Percentiles rank a stretch among this genome's conserved stretches.
phyloP scores from a whole-genome alignment of 92 coral and sea anemone genomes.

The Epizoanthus scotinus region DNA sequence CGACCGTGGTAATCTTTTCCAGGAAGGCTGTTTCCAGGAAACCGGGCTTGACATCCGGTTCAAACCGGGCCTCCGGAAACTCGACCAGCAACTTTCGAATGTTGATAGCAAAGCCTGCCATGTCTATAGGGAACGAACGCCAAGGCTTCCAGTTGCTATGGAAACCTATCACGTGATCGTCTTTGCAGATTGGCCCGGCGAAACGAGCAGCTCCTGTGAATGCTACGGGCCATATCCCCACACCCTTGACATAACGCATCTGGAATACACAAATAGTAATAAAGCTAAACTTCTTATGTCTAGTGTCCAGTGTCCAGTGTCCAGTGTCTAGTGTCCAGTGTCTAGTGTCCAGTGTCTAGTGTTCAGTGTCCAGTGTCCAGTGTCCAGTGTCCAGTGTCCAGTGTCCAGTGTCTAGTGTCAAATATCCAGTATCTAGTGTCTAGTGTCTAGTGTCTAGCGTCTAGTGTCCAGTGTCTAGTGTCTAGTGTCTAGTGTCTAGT shows the following conservation, averaged over 20 bases:
- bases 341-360: too few species aligned
- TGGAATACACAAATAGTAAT: not conserved
- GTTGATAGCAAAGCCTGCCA: conserved; percentile 92
- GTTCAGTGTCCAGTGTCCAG: too few species aligned
- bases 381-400: too few species aligned
- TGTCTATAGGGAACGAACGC: conserved; percentile 81
- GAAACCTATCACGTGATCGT: conserved; percentile 76
- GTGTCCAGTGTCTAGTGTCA: too few species aligned
- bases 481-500: too few species aligned
- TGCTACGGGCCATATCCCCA: conserved; percentile 96
- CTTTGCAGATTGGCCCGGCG: conserved; percentile 89
- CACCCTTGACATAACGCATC: conserved; percentile 76
- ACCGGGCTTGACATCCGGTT: conserved; percentile 71
- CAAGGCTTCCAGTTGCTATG: conserved; percentile 87
- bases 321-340: too few species aligned
- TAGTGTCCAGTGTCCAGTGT: too few species aligned
- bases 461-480: too few species aligned
- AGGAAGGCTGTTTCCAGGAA: conserved; percentile 77
- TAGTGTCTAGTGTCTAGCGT: too few species aligned
- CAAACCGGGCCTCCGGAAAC: conserved; percentile 64
- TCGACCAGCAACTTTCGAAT: conserved; percentile 55
- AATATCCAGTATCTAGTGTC: too few species aligned
- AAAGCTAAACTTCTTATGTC: too few species aligned
- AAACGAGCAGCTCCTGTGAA: conserved; percentile 92
- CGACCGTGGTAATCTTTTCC: conserved; percentile 64